These are phyloP conservation scores for Eupithecia centaureata DNA, from an alignment of 2,888 invertebrate genomes.

Conservation along the genomic window DNA sequence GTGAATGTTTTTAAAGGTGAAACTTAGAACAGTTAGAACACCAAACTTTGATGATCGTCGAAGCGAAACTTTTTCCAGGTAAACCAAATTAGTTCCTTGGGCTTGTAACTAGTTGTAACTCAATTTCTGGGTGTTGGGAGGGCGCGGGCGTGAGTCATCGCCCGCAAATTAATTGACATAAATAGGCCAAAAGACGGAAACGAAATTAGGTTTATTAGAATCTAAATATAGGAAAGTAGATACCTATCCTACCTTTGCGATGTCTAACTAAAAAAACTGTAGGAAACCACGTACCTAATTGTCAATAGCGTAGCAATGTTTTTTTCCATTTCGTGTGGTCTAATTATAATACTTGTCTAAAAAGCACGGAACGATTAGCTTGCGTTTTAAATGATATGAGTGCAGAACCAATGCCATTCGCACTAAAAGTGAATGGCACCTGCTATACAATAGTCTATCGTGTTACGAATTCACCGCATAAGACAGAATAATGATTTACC, in stretches of 20 bases:
- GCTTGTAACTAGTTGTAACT: constrained; percentile 46
- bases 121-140: constrained; percentile 51
- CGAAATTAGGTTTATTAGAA: constrained; percentile 20
- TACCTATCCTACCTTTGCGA: not conserved
- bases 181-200: constrained; percentile 49
- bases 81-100: constrained; percentile 39
- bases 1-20: not conserved
- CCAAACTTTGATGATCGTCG: not conserved
- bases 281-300: not conserved
- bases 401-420: constrained; percentile 23
- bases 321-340: not conserved
- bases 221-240: not conserved
- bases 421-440: constrained; percentile 34
- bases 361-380: not conserved
- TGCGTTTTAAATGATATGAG: constrained; percentile 3
- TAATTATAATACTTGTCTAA: not conserved
- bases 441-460: constrained; percentile 22
- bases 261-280: not conserved
- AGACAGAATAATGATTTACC: constrained; percentile 18
- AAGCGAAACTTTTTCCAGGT: constrained; percentile 23
- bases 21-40: not conserved
- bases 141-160: constrained; percentile 62
- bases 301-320: not conserved
- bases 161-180: constrained; percentile 66
- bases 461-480: constrained; percentile 25